Percentiles rank a stretch among this genome's conserved stretches.
Conservation (phyloP, 2,888 invertebrate genomes). For the Amblyjoppa proteus region DNA sequence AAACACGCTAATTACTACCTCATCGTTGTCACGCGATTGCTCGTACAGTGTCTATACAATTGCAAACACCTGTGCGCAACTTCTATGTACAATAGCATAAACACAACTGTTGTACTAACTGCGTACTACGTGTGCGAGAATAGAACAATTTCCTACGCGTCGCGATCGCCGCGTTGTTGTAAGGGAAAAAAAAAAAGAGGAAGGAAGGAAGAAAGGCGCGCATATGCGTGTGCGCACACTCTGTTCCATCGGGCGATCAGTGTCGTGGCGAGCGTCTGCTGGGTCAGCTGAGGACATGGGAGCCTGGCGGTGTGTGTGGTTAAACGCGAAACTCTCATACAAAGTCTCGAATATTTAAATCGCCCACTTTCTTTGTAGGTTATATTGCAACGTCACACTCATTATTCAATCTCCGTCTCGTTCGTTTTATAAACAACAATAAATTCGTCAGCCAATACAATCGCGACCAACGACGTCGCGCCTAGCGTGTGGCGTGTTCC, state of each 20-base stretch:
- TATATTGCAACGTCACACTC: constrained; percentile 31
- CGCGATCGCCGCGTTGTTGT: background rate
- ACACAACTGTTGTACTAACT: background rate
- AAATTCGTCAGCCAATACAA: background rate
- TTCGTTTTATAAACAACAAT: background rate
- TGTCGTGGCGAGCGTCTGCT: constrained; percentile 75
- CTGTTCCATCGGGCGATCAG: constrained; percentile 23
- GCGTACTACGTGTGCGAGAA: background rate
- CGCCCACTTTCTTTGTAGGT: constrained; percentile 24
- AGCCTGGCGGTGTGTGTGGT: constrained; percentile 56
- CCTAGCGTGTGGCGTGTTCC: background rate
- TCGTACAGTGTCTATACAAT: background rate
- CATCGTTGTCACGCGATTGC: background rate
- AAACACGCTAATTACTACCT: background rate
- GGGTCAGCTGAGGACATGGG: constrained; percentile 73
- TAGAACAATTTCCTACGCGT: constrained; percentile 14
- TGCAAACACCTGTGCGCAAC: constrained; percentile 11
- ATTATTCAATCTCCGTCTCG: background rate
- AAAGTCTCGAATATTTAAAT: constrained; percentile 18
- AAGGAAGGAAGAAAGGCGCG: constrained; percentile 2
- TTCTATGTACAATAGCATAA: background rate
- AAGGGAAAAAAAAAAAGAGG: background rate
- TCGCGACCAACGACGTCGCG: background rate
- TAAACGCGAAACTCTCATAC: constrained; percentile 21
- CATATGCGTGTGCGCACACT: constrained; percentile 47